A percentile compares a stretch with the other conserved stretches of the same genome.
These are phyloP conservation scores for Byasa hedistus DNA, from an alignment of 2,888 invertebrate genomes.

Conservation along the genomic window DNA sequence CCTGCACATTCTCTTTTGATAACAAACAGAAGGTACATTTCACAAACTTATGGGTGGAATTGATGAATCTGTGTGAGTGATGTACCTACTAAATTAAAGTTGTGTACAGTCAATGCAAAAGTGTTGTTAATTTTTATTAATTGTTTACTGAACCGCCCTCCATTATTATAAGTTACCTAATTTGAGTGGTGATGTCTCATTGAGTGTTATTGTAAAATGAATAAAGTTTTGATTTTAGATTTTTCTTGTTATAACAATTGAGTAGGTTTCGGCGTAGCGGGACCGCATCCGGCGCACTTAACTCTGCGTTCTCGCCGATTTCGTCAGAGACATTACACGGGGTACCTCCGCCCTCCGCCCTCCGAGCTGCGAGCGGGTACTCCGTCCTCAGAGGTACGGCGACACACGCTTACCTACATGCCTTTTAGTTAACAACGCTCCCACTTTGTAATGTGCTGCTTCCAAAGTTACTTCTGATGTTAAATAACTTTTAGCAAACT, in stretches of 20 bases:
- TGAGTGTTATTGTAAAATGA: too few species aligned
- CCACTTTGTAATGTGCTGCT: conserved; percentile 3
- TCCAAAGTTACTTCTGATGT: not conserved
- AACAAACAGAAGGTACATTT: too few species aligned
- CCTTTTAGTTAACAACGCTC: conserved; percentile 11
- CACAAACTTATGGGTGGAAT: too few species aligned
- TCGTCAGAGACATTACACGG: conserved; percentile 26
- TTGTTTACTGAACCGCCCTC: too few species aligned
- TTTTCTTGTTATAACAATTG: not conserved
- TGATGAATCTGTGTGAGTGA: too few species aligned
- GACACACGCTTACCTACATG: conserved; percentile 5
- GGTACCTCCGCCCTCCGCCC: not conserved
- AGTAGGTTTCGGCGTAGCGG: conserved; percentile 26
- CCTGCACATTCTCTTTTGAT: too few species aligned
- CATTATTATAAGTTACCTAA: too few species aligned
- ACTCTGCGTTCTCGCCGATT: conserved; percentile 33
- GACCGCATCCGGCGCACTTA: conserved; percentile 45
- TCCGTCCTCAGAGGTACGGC: not conserved
- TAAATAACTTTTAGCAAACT: not conserved
- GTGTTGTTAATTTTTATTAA: too few species aligned
- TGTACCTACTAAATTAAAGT: too few species aligned
- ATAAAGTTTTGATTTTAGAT: too few species aligned
- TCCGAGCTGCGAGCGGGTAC: not conserved
- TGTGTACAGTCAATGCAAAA: too few species aligned
- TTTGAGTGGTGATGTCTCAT: too few species aligned